Evolutionary conservation across 2,113 vertebrate genomes (phyloP), one percentile per base, ranked within the genome.

Genomic region (Nannospalax galili): DNA sequence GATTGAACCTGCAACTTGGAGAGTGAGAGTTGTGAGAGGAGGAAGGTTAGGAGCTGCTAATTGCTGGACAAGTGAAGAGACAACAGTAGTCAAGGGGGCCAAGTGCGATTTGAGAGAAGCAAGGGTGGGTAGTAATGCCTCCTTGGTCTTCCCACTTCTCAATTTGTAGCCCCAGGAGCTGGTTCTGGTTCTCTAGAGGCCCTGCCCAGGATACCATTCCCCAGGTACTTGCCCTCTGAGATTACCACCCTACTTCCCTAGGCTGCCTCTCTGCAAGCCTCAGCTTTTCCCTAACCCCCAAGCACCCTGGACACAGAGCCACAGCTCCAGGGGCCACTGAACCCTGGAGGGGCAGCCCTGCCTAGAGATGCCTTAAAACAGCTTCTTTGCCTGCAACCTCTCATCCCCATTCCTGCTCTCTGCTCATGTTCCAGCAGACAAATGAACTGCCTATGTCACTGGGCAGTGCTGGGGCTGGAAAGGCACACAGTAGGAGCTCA

Each of bases 81-180:
- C 48, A n/a, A 52, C 48, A 5, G 24, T 17, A 3, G 56, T 81
- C 35, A 45, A 60, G 75, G 28, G 19, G 48, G 22, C 48, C 56
- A 4, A 19, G 79, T 17, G 24, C 28, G n/a, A 14, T 22, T 1
- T 24, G 35, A n/a, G 20, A 14, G n/a, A 81, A 22, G 40, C 28
- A 26, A 60, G 40, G 16, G n/a, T 37, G 70, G 24, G 17, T 56
- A 35, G 32, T 35, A 45, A 58, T 22, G 0, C 5, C 30, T 11
- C 45, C 60, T 15, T 1, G 0, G 0, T 37, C 67, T 32, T 67
- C 37, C 40, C 0, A 2, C 5, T 5, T 17, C 14, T 37, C 3
- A 30, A 37, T 45, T 60, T 24, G 65, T 24, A 89, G 60, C 19
- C 30, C 42, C 37, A 60, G 37, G 15, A n/a, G 37, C 35, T 70